Base-by-base conservation (phyloP, 2,113 vertebrate species). In the Syngnathus scovelli region DNA sequence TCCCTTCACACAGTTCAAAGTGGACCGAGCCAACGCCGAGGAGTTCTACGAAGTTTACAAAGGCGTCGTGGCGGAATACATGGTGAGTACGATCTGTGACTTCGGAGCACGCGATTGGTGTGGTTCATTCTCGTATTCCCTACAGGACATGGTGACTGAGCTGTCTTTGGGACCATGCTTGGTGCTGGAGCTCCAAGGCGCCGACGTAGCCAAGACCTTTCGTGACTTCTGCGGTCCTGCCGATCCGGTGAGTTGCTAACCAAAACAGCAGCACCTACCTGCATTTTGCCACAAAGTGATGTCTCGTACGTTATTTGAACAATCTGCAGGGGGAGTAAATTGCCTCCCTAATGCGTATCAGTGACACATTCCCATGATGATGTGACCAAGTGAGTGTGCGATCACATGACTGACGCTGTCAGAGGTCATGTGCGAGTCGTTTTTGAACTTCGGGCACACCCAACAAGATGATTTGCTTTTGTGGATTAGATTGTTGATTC, bases 31-130 rank as follows among this genome's bases (percentile, higher is more conserved):
- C 55, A 96, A 95, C 15, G 92, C 94, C 56, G 96, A 98, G 77
- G 95, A 98, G 68, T 98, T 99, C 83, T 94, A 92, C 77, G 95
- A 98, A 86, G 92, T 98, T 77, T 99, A 98, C 82, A 98, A 92
- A 92, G 95, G 95, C 1, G 93, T 98, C 0, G 92, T 95, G 0
- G 44, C 89, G 33, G 95, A 97, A 63, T 98, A 96, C 43, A 36
- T 89, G 68, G 97, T 99, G 92, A 97, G 95, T 92, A 74, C 78
- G 46, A 11, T 5, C 21, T 61, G 33, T 41, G 60, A n/a, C 33
- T 23, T 54, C 4, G 4, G 21, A 23, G 9, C 11, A 33, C 2
- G 13, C 4, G 7, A n/a, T 60, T 38, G 19, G 49, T 11, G n/a
- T 8, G 2, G 9, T 8, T 9, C 7, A 15, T 44, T 4, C 12